Conservation (phyloP, 2,888 invertebrate species). For the Ichneumoninae sp. region DNA sequence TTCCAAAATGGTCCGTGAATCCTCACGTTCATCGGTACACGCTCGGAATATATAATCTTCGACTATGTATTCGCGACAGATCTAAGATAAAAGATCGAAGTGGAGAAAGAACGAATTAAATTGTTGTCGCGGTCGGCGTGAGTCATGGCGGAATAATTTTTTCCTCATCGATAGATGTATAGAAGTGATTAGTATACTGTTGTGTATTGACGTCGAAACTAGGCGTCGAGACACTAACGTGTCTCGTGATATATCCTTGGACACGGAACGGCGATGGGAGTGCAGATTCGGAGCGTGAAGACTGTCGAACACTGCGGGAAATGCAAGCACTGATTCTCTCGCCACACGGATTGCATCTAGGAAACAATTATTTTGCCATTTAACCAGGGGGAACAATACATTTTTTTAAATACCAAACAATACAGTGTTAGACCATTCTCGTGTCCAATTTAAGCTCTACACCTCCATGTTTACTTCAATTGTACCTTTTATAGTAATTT, state of each 20-base stretch:
- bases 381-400: background rate
- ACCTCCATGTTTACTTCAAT: too few species aligned
- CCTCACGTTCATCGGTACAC: slow-evolving; percentile 34
- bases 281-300: background rate
- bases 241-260: slow-evolving; percentile 2
- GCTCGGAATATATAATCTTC: slow-evolving; percentile 6
- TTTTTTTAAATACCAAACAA: too few species aligned
- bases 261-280: slow-evolving; percentile 1
- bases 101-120: background rate
- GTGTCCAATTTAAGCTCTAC: too few species aligned
- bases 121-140: slow-evolving; percentile 7
- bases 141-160: slow-evolving; percentile 3
- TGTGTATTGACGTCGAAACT: too few species aligned
- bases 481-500: too few species aligned
- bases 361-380: background rate
- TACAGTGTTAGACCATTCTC: too few species aligned
- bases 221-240: too few species aligned
- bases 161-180: slow-evolving; percentile 14
- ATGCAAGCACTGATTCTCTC: background rate
- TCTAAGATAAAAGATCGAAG: slow-evolving; percentile 24
- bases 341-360: background rate
- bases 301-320: background rate
- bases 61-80: slow-evolving; percentile 6
- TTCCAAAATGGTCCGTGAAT: slow-evolving; percentile 34
- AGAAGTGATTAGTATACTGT: background rate